A percentile compares a stretch with the other conserved stretches of the same genome.
These are phyloP conservation scores for Morbakka virulenta DNA, from an alignment of 30 jellyfish, hydroid and myxozoan species.

Conservation along the genomic window DNA sequence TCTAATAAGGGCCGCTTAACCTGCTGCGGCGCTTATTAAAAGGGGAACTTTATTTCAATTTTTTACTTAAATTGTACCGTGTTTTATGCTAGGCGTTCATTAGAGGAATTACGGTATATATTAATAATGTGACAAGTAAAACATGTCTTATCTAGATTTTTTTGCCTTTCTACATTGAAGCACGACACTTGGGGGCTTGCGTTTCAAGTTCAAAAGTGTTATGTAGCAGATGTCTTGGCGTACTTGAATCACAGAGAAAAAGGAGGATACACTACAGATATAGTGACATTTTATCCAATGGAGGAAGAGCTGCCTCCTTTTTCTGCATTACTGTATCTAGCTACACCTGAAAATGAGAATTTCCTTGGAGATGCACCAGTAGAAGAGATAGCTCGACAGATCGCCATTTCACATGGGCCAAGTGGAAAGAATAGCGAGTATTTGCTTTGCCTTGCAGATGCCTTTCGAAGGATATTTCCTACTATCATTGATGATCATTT, in stretches of 20 bases:
- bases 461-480: constrained; percentile 44
- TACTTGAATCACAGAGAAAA: constrained; percentile 85
- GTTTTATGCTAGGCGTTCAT: no score
- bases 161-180: constrained; percentile 43
- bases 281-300: constrained; percentile 53
- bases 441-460: constrained; percentile 52
- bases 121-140: no score
- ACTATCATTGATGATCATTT: constrained; percentile 63
- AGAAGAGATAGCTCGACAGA: constrained; percentile 74
- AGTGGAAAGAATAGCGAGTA: constrained; percentile 94
- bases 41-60: no score
- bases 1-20: no score
- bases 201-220: constrained; percentile 53
- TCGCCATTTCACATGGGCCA: constrained; percentile 76
- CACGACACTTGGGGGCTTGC: constrained; percentile 90
- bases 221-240: constrained; percentile 74
- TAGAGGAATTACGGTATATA: no score
- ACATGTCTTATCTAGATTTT: no score
- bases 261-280: constrained; percentile 88
- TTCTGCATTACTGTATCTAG: constrained; percentile 75
- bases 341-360: constrained; percentile 59
- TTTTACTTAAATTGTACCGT: no score
- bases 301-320: constrained; percentile 18
- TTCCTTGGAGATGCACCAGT: constrained; percentile 86
- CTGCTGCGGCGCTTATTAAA: no score